A percentile compares a stretch with the other conserved stretches of the same genome.
phyloP scores from a whole-genome alignment of 2,113 vertebrate species.

The Balaeniceps rex region DNA sequence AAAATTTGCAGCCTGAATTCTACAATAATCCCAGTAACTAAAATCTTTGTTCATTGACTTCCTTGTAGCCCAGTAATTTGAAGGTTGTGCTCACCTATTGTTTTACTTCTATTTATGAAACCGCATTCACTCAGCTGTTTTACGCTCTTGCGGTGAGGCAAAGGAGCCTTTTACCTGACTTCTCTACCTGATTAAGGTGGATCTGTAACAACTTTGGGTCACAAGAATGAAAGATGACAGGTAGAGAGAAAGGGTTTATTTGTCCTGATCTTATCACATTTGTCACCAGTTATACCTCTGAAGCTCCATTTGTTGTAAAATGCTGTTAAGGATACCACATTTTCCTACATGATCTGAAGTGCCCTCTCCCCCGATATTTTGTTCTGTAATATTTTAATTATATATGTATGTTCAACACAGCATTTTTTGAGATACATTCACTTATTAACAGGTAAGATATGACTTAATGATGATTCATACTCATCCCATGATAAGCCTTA shows the following conservation, averaged over 20 bases:
- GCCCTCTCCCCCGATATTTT: neutral
- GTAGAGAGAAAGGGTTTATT: neutral
- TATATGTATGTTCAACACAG: fast-evolving
- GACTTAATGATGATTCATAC: neutral
- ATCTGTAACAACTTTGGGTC: neutral
- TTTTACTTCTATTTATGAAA: neutral
- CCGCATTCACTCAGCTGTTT: neutral
- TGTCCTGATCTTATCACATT: neutral
- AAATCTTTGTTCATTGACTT: neutral
- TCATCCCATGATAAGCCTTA: neutral
- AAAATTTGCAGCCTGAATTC: neutral
- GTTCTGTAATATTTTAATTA: neutral
- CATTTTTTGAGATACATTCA: neutral
- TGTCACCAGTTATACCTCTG: neutral
- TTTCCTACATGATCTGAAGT: neutral
- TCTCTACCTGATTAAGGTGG: neutral
- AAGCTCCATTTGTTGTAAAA: neutral
- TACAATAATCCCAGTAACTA: neutral
- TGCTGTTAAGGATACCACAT: neutral
- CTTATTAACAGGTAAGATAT: neutral
- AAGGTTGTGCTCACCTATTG: neutral
- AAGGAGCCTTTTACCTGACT: neutral
- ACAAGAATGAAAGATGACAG: neutral
- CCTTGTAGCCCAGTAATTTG: neutral
- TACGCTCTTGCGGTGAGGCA: neutral